Evolutionary conservation across 2,888 invertebrate species (phyloP).

Genomic region (Machimus atricapillus): DNA sequence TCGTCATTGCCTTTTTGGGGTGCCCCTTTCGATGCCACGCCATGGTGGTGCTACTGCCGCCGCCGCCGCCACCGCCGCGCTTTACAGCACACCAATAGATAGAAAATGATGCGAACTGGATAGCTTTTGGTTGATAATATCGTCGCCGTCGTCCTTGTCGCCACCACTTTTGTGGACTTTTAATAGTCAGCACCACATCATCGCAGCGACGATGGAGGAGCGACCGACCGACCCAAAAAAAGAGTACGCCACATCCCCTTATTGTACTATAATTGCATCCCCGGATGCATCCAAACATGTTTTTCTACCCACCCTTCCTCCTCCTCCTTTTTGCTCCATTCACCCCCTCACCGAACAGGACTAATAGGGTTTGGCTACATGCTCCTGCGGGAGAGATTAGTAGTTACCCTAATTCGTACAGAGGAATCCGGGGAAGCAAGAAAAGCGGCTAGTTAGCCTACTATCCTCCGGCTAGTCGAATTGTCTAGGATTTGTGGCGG

Average conservation of each 20-base stretch:
- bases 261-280: conserved; percentile 20
- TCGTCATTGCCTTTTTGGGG: conserved; percentile 34
- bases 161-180: conserved; percentile 20
- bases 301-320: too few relatives aligned
- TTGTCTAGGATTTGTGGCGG: neutral
- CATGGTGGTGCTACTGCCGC: neutral
- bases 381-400: neutral
- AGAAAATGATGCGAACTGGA: conserved; percentile 4
- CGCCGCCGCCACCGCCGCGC: neutral
- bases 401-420: neutral
- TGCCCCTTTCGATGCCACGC: neutral
- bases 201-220: neutral
- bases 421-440: neutral
- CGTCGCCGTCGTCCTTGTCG: conserved; percentile 42
- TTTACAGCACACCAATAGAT: conserved; percentile 19
- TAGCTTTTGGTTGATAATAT: conserved; percentile 20
- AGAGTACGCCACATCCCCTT: neutral
- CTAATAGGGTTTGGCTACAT: neutral
- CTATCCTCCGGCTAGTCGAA: neutral
- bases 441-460: conserved; percentile 4
- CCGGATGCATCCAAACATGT: neutral
- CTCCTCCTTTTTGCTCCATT: neutral
- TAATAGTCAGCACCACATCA: conserved; percentile 28
- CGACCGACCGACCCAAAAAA: neutral
- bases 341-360: neutral